These are phyloP conservation scores for Garrulus glandarius DNA, from an alignment of 2,797 vertebrate species.

Conservation along the genomic window DNA sequence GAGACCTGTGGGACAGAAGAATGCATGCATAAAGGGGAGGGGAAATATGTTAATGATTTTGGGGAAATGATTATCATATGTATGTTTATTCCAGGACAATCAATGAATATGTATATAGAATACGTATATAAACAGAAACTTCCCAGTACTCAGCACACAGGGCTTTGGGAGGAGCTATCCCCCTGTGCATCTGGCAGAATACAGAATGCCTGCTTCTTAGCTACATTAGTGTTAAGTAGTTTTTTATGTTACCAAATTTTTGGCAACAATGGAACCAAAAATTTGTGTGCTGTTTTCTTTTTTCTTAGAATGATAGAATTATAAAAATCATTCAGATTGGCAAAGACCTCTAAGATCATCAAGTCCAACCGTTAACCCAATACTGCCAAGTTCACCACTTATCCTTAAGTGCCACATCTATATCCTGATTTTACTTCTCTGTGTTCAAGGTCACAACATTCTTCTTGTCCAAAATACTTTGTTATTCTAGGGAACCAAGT, in stretches of 20 bases:
- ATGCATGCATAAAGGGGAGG: neutral
- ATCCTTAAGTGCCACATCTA: neutral
- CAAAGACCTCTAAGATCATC: neutral
- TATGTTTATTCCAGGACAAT: neutral
- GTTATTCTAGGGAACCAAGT: fast-evolving
- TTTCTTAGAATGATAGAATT: neutral
- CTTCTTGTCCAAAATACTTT: neutral
- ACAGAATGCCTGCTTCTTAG: neutral
- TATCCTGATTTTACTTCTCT: neutral
- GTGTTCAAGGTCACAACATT: neutral
- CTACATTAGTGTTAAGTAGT: neutral
- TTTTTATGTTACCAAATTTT: neutral
- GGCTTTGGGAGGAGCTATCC: neutral
- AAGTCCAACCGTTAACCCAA: neutral
- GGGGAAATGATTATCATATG: neutral
- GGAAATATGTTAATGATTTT: neutral
- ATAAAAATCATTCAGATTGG: neutral
- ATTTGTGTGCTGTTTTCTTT: neutral
- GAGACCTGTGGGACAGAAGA: neutral
- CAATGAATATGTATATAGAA: neutral
- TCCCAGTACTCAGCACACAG: neutral
- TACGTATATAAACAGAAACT: neutral
- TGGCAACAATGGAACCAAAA: neutral
- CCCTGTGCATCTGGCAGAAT: neutral
- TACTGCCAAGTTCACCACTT: neutral